Evolutionary conservation across 1,140 invertebrate species (phyloP).

Genomic region (Aphelenchoides fujianensis): DNA sequence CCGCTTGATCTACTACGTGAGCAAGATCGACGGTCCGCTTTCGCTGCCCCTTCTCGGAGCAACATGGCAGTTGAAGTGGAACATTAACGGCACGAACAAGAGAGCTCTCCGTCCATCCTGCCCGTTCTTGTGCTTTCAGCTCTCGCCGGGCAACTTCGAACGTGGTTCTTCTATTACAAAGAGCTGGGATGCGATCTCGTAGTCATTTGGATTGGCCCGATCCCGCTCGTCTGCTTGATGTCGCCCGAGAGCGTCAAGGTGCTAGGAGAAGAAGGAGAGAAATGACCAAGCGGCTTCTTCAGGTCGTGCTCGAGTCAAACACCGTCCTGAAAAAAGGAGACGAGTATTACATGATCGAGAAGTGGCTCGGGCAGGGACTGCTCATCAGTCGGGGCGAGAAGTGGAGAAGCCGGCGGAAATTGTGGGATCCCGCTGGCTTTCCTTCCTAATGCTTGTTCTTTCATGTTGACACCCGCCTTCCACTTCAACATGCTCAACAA

Average conservation of each 20-base stretch:
- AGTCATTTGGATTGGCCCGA: conserved; percentile 22
- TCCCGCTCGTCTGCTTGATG: conserved; percentile 20
- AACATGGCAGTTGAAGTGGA: too few relatives aligned
- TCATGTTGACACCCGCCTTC: conserved; percentile 84
- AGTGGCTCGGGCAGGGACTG: conserved; percentile 79
- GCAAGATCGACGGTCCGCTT: too few relatives aligned
- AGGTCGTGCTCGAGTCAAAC: conserved; percentile 23
- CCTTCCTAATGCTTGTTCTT: too few relatives aligned
- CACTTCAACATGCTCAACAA: conserved; percentile 82
- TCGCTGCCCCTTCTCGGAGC: too few relatives aligned
- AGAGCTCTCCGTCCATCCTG: too few relatives aligned
- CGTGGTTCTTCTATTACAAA: conserved; percentile 8
- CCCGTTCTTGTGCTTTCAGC: too few relatives aligned
- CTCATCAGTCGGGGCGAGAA: conserved; percentile 70
- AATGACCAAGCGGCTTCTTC: too few relatives aligned
- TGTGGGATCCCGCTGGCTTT: too few relatives aligned
- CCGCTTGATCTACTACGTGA: too few relatives aligned
- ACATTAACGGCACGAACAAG: too few relatives aligned
- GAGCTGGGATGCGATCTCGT: conserved; percentile 2
- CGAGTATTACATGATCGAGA: conserved; percentile 71
- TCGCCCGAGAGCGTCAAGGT: conserved; percentile 14
- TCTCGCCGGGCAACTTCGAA: too few relatives aligned
- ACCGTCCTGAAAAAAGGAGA: conserved; percentile 23
- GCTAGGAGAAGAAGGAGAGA: too few relatives aligned
- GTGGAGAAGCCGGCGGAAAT: conserved; percentile 76